Base-by-base conservation (phyloP, 2,113 vertebrate genomes). In the Spheniscus mendiculus region DNA sequence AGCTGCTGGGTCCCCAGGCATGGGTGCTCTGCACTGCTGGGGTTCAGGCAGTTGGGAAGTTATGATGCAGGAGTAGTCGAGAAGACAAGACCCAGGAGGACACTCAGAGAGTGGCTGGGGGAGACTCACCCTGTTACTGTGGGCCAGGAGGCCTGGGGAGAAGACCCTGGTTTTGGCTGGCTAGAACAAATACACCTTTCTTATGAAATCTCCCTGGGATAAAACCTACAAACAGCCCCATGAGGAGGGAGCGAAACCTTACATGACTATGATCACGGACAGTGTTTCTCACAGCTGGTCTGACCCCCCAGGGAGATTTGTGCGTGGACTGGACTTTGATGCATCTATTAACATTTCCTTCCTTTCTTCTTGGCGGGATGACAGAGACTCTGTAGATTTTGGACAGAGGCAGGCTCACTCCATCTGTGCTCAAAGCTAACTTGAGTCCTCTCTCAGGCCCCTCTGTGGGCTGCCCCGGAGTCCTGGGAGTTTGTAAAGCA, bases 251-350 rank as follows among this genome's bases (percentile, higher is more conserved):
- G 59, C 0, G 5, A 89, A 94, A 47, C 25, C 38, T 22, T 73
- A 11, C 30, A 36, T 0, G 2, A 44, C 25, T 79, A 8, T 3
- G 42, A 67, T 30, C 27, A 42, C 0, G 0, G 22, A 38, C 52
- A 52, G n/a, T 6, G 27, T 79, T 94, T 93, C 71, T 92, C 86
- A 80, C 55, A 73, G 58, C 53, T 86, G 72, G 23, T 47, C 76
- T 90, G 72, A 44, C 32, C 58, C 42, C 38, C 67, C 67, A 38
- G 47, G 34, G 65, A 81, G 16, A 73, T 26, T 47, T 26, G 78
- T 86, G 22, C 8, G 2, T 52, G 86, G 79, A 69, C 70, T 78
- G 73, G 69, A 66, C 50, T 93, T 88, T 70, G 71, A 78, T 58
- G 20, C 34, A 47, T 55, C 58, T 50, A 27, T 70, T 86, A 76